Base-by-base conservation (phyloP, 2,888 invertebrate species). In the Dasysyrphus albostriatus region DNA sequence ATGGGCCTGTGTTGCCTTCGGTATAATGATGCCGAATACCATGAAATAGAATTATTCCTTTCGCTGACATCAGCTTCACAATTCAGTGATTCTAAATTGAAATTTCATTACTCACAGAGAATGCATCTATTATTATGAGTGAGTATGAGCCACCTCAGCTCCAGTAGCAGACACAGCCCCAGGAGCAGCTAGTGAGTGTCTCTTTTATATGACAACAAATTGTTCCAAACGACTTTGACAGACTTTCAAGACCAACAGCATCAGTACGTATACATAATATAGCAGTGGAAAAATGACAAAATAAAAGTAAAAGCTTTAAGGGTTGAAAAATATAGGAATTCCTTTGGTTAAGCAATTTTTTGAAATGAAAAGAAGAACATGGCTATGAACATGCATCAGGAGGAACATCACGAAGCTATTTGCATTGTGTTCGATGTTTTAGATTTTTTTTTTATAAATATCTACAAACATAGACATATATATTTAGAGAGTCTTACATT, bases 21-120 rank as follows among this genome's bases (percentile, higher is more conserved):
- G n/a, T n/a, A 87, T 82, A 87, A 87, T 87, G 82, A 87, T 87
- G 82, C 75, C 78, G 82, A 82, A 87, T 75, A 82, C 87, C 82
- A 87, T 79, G 87, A 87, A 87, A 87, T 87, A 87, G 82, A 87
- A 87, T 87, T 82, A 79, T 87, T 78, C 61, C 82, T 82, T 81
- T 82, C 74, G 65, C 75, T 49, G 63, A 77, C 82, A 70, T 59
- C 72, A 70, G 74, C 87, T 78, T 87, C 54, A 49, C 82, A 72
- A 82, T 82, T 87, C 87, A 87, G 59, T 87, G 82, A 74, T 67
- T 87, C 67, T 54, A 82, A 82, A 87, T 82, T 87, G 87, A 87
- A 87, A 82, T 87, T 87, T 82, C 87, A 87, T 87, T 87, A 82
- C 87, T 87, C 54, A 82, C 87, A 79, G 70, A 75, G 70, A 72